These are phyloP conservation scores for Pterophyllum scalare DNA, from an alignment of 2,113 vertebrate species.

Conservation along the genomic window DNA sequence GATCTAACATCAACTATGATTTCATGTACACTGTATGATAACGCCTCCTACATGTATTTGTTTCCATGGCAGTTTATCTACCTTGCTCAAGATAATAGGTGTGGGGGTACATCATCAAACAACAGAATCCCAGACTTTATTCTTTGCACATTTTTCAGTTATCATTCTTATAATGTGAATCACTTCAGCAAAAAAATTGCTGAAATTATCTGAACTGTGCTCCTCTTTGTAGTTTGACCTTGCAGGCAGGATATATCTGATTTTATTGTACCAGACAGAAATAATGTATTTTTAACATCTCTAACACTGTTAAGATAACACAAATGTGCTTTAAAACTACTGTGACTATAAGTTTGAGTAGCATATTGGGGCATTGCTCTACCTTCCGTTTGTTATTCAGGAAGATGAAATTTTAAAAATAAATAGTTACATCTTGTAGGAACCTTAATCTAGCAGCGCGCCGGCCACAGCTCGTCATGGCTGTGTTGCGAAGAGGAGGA, in stretches of 20 bases:
- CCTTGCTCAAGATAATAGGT: neutral
- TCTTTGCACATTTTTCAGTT: neutral
- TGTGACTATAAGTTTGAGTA: no score
- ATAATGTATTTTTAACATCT: neutral
- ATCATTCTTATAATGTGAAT: neutral
- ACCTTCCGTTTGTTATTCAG: neutral
- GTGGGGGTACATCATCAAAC: accelerated
- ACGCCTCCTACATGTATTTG: neutral
- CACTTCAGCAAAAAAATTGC: no score
- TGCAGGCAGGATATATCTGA: neutral
- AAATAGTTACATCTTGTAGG: neutral
- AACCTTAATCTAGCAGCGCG: neutral
- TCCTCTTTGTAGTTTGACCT: accelerated
- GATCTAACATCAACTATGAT: neutral
- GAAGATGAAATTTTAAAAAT: neutral
- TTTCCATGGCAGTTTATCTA: neutral
- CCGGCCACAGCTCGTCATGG: neutral
- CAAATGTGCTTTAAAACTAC: no score
- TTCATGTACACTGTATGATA: no score
- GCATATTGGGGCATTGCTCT: neutral
- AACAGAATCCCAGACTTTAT: no score
- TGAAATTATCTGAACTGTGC: neutral
- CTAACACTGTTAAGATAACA: neutral
- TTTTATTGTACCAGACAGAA: neutral
- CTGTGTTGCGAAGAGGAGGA: neutral